Base-by-base conservation (phyloP, 2,888 invertebrate species). In the Xanthorhoe spadicearia region DNA sequence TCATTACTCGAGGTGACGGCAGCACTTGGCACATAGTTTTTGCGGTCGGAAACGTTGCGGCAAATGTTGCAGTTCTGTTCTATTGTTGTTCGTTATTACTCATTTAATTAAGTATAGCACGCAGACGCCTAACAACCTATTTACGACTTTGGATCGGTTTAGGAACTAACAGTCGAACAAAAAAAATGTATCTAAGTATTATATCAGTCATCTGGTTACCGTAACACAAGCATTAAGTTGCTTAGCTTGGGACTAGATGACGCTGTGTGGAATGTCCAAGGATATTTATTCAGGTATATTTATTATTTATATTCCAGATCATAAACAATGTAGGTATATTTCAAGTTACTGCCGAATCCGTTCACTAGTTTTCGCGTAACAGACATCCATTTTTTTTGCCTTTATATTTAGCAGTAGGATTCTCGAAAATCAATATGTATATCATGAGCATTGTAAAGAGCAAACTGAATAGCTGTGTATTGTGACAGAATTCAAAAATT, bases 1-100 rank as follows among this genome's bases (percentile, higher is more conserved):
- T 81, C 77, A 83, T 85, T 84, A 84, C 78, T 78, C 78, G 77
- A 74, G 77, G 74, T 75, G 79, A 77, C 75, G 66, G 74, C 68
- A 70, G 74, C 75, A 75, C 75, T 77, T 61, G 64, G 74, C 70
- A 70, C 70, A 76, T 74, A 72, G 76, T 78, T 81, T 78, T 80
- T 76, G 75, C 66, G 71, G 76, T 68, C 63, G 62, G 65, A 66
- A 75, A 71, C 71, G 65, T 72, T 74, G 73, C 70, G 72, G 76
- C 55, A 49, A 70, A 73, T 68, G 71, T 68, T 73, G 73, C 74
- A 72, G 65, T 71, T 69, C 67, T 73, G 73, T 73, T 76, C 72
- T 73, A 78, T 72, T 78, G 75, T 74, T 77, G 74, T 75, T 73
- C 70, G 72, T 74, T 70, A 74, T 68, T 64, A 60, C 65, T 68